Evolutionary conservation across 2,888 invertebrate species (phyloP).

Genomic region (Rhogogaster chlorosoma): DNA sequence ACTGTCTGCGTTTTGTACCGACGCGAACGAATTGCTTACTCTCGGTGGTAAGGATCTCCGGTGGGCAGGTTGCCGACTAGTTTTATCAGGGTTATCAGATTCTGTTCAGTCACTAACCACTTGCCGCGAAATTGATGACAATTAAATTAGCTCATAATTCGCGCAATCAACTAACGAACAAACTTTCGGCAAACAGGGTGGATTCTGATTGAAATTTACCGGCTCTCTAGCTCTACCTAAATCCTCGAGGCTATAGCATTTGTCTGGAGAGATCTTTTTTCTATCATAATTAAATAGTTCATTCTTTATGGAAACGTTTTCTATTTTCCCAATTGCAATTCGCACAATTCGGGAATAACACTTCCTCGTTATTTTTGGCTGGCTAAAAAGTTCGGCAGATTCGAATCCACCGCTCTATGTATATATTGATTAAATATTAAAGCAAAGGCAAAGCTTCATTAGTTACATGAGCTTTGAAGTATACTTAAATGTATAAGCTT

Average conservation of each 20-base stretch:
- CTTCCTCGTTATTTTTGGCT: not conserved
- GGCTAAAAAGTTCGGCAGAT: not conserved
- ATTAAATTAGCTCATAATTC: conserved; percentile 59
- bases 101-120: not conserved
- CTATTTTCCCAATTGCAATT: not conserved
- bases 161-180: conserved; percentile 62
- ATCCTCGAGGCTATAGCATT: conserved; percentile 48
- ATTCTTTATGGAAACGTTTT: not conserved
- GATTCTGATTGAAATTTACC: conserved; percentile 57
- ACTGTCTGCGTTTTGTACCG: not conserved
- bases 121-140: conserved; percentile 39
- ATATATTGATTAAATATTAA: not conserved
- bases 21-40: not conserved
- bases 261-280: not conserved
- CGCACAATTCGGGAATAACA: not conserved
- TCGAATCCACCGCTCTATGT: not conserved
- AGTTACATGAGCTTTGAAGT: conserved; percentile 6
- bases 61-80: conserved; percentile 17
- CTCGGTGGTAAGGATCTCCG: not conserved
- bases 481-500: conserved; percentile 24
- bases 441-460: conserved; percentile 3
- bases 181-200: conserved; percentile 58
- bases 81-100: not conserved
- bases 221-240: conserved; percentile 53
- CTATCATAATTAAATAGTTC: not conserved